A percentile compares a stretch with the other conserved stretches of the same genome.
phyloP scores from a whole-genome alignment of 2,888 invertebrate genomes.

The Melanotus villosus region DNA sequence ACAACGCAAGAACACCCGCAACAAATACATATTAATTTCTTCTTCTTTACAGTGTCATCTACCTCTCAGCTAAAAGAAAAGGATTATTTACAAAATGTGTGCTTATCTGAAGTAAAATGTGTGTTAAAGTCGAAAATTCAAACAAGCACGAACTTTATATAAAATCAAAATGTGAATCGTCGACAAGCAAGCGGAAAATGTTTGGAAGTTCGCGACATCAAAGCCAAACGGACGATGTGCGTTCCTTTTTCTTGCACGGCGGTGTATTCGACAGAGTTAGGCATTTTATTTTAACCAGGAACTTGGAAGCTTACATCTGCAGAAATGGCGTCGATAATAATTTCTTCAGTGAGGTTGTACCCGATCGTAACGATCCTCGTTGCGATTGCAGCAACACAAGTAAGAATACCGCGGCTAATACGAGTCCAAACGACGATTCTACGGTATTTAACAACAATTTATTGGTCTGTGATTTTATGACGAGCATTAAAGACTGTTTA shows the following conservation, averaged over 20 bases:
- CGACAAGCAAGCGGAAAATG: constrained; percentile 7
- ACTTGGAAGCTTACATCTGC: constrained; percentile 5
- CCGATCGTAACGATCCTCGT: not conserved
- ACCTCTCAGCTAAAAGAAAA: not conserved
- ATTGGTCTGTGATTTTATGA: constrained; percentile 41
- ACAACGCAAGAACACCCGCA: no score
- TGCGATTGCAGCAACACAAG: constrained; percentile 3
- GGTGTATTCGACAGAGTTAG: not conserved
- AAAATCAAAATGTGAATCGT: constrained; percentile 32
- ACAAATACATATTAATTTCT: not conserved
- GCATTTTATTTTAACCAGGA: not conserved
- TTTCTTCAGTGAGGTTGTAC: constrained; percentile 30
- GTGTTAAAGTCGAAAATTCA: constrained; percentile 8
- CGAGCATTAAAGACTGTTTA: constrained; percentile 19
- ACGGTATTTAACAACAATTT: constrained; percentile 22
- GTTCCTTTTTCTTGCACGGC: not conserved
- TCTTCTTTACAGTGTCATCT: not conserved
- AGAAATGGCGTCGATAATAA: constrained; percentile 33
- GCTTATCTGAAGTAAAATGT: constrained; percentile 32
- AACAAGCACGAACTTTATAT: constrained; percentile 5
- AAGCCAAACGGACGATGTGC: no score
- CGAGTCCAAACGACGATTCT: not conserved
- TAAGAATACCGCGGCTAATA: constrained; percentile 6
- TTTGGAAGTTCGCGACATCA: no score
- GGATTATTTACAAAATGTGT: constrained; percentile 21